Percentiles rank a stretch among this genome's conserved stretches.
These are phyloP conservation scores for Sphaerophoria rueppellii DNA, from an alignment of 2,888 invertebrate genomes.

Conservation along the genomic window DNA sequence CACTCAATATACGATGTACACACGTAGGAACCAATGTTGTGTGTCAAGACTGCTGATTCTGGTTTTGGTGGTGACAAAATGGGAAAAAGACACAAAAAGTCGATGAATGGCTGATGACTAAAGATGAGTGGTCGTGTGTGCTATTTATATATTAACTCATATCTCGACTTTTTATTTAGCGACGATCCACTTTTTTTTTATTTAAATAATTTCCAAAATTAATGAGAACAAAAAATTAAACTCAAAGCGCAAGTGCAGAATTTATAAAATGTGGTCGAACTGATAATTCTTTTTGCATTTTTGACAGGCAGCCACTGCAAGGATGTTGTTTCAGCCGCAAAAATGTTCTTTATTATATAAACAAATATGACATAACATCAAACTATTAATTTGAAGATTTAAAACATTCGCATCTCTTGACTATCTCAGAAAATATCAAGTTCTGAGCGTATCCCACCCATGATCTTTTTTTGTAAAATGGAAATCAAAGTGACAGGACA, in stretches of 20 bases:
- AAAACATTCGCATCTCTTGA: not conserved
- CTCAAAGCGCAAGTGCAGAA: conserved; percentile 66
- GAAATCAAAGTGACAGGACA: conserved; percentile 29
- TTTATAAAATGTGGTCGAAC: conserved; percentile 30
- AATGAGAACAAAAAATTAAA: conserved; percentile 17
- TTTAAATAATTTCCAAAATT: conserved; percentile 38
- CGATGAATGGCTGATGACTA: not conserved
- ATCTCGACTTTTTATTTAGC: conserved; percentile 50
- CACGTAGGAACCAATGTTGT: conserved; percentile 6
- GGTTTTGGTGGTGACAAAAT: conserved; percentile 9
- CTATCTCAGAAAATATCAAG: not conserved
- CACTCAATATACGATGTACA: not conserved
- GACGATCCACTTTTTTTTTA: not conserved
- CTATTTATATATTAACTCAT: conserved; percentile 37
- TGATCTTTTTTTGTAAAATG: conserved; percentile 42
- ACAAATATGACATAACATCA: not conserved
- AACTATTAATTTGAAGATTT: not conserved
- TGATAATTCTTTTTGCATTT: not conserved
- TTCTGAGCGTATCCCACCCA: conserved; percentile 16
- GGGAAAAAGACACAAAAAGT: conserved; percentile 13
- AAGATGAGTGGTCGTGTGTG: conserved; percentile 12
- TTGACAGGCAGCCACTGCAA: conserved; percentile 1
- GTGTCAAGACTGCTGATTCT: not conserved
- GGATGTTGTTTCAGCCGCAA: conserved; percentile 4
- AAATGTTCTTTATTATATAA: not conserved